Evolutionary conservation across 2,888 invertebrate genomes (phyloP).

Genomic region (Cylloceria caligata): DNA sequence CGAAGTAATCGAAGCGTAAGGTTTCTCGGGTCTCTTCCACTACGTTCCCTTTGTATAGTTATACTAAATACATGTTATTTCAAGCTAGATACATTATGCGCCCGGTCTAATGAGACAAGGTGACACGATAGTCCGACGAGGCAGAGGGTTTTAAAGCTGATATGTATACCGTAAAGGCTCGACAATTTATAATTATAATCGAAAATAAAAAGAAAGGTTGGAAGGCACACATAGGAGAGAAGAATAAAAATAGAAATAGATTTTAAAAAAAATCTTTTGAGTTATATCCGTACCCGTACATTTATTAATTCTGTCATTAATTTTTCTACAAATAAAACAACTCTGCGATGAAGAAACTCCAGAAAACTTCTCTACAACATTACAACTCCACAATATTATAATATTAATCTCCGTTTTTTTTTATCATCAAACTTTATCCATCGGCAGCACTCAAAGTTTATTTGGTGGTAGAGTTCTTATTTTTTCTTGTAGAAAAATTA

Average conservation of each 20-base stretch:
- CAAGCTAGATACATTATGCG: slow-evolving; percentile 23
- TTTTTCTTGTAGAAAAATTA: too few species aligned
- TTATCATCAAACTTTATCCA: too few species aligned
- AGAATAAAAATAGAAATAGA: not conserved
- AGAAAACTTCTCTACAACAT: too few species aligned
- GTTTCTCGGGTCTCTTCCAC: slow-evolving; percentile 27
- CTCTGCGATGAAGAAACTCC: too few species aligned
- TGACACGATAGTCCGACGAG: slow-evolving; percentile 8
- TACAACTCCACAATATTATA: too few species aligned
- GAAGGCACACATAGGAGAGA: not conserved
- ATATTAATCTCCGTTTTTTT: too few species aligned
- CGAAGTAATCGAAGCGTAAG: slow-evolving; percentile 58
- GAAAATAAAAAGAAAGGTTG: slow-evolving; percentile 17
- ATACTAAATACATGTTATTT: slow-evolving; percentile 11
- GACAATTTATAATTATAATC: slow-evolving; percentile 4
- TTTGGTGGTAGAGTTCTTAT: too few species aligned
- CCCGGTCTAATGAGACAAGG: slow-evolving; percentile 46
- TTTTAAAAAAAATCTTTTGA: not conserved
- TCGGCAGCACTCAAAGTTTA: too few species aligned
- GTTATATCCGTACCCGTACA: too few species aligned
- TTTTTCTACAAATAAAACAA: too few species aligned
- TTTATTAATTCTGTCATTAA: too few species aligned
- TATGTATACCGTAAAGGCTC: not conserved
- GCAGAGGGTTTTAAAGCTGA: not conserved
- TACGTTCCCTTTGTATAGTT: not conserved